Percentiles rank a stretch among this genome's conserved stretches.
These are phyloP conservation scores for Tychaedon coryphoeus DNA, from an alignment of 2,113 vertebrate genomes.

Conservation along the genomic window DNA sequence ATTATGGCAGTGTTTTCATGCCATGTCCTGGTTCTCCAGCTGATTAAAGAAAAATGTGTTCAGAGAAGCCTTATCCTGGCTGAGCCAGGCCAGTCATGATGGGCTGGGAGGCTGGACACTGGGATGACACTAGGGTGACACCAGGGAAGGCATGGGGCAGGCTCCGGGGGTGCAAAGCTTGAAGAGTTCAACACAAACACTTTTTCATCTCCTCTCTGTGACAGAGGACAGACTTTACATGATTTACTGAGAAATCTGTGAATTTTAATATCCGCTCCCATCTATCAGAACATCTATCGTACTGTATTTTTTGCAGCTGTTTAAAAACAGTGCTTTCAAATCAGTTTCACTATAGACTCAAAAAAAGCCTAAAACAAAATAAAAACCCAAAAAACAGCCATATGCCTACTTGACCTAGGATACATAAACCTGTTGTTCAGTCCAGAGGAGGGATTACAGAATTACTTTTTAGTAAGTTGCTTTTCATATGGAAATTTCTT, in stretches of 20 bases:
- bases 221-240: background rate
- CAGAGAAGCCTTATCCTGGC: background rate
- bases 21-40: background rate
- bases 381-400: slow-evolving; percentile 70
- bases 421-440: slow-evolving; percentile 80
- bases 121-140: background rate
- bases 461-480: slow-evolving; percentile 77
- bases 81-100: accelerated
- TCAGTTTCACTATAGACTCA: slow-evolving; percentile 69
- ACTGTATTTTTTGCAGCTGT: slow-evolving; percentile 71
- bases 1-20: background rate
- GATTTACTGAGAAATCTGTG: slow-evolving; percentile 69
- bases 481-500: slow-evolving; percentile 84
- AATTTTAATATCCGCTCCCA: slow-evolving; percentile 68
- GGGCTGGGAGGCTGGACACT: background rate
- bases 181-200: background rate
- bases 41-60: accelerated
- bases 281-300: slow-evolving; percentile 61
- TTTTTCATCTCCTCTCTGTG: slow-evolving; percentile 24
- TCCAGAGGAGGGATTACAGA: slow-evolving; percentile 75
- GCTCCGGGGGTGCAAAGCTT: background rate
- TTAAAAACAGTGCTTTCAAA: slow-evolving; percentile 71
- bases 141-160: accelerated
- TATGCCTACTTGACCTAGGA: slow-evolving; percentile 81
- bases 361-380: slow-evolving; percentile 63